Base-by-base conservation (phyloP, 2,797 vertebrate genomes). In the Molossus molossus region DNA sequence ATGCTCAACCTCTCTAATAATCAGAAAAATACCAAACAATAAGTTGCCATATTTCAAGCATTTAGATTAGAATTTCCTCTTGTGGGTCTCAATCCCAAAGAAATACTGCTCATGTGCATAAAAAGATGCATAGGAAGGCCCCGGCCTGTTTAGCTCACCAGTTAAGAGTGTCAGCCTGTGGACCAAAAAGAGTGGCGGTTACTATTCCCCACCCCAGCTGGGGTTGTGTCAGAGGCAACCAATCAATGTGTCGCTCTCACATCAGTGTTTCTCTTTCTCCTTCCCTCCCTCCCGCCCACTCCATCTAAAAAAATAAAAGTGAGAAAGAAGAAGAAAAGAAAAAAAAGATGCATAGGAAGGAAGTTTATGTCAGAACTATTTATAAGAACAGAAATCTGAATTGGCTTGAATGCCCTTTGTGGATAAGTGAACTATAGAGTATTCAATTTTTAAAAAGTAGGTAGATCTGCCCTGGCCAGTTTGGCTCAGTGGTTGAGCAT, bases 361-460 rank as follows among this genome's bases (percentile, higher is more conserved):
- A 86, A 90, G 45, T 62, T 40, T 70, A 76, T 50, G n/a, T 58
- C 40, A 84, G 60, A 94, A 76, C 69, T 33, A 23, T 87, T 33
- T 93, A 67, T 21, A 85, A 69, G 37, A 58, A 70, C 37, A 79
- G 84, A 84, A 77, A 85, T 25, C 29, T 15, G 48, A 65, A 80
- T 64, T 77, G 17, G 37, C 15, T 73, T 37, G 29, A 90, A 64
- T 64, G 33, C 18, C n/a, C 25, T 84, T 62, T 9, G 48, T 33
- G 57, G 45, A 84, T 33, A 77, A 60, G 33, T 79, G 37, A 67
- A 72, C 48, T 80, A 45, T 80, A 27, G 18, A 57, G 55, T 57
- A 57, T 57, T 57, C 15, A 18, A 57, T 45, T 45, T 89, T 76
- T 83, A 53, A 85, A 53, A 94, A 84, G 62, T 70, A 62, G 40